Evolutionary conservation across 1,140 invertebrate species (phyloP).

Genomic region (Orchestia grillus): DNA sequence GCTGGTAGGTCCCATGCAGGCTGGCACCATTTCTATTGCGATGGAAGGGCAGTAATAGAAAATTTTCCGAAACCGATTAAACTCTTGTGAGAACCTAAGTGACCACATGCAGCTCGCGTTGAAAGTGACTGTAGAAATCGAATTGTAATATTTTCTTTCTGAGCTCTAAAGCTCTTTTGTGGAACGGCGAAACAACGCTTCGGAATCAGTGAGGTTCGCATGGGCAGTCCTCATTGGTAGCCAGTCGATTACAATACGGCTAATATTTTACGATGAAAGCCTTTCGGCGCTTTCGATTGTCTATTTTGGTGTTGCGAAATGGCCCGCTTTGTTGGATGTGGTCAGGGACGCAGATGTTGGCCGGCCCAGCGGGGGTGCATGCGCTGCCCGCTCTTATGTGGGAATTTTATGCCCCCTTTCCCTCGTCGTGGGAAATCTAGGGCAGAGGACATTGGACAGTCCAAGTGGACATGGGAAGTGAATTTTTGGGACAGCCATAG

Average conservation of each 20-base stretch:
- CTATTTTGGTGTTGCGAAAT: slow-evolving; percentile 56
- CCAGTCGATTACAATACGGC: slow-evolving; percentile 31
- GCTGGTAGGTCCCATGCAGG: neutral
- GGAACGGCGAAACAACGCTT: neutral
- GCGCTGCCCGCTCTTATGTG: neutral
- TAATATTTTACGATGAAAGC: slow-evolving; percentile 49
- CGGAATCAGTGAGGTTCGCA: neutral
- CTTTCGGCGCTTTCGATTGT: slow-evolving; percentile 41
- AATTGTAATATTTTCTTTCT: slow-evolving; percentile 41
- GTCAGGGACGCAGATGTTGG: slow-evolving; percentile 52
- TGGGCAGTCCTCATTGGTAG: neutral
- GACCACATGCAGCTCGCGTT: slow-evolving; percentile 17
- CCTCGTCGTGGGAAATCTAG: slow-evolving; percentile 42
- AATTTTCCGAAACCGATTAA: slow-evolving; percentile 44
- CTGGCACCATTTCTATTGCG: slow-evolving; percentile 15
- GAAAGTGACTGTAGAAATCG: slow-evolving; percentile 30
- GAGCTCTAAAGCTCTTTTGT: slow-evolving; percentile 28
- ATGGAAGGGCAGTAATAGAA: neutral
- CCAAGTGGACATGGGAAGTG: slow-evolving; percentile 46
- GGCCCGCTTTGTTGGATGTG: slow-evolving; percentile 49
- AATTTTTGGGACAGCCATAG: neutral
- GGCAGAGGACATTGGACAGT: slow-evolving; percentile 21
- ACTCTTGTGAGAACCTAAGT: slow-evolving; percentile 50
- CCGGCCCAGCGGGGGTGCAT: neutral
- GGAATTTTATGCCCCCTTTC: slow-evolving; percentile 50